These are phyloP conservation scores for Oligia strigilis DNA, from an alignment of 2,888 invertebrate species.

Conservation along the genomic window DNA sequence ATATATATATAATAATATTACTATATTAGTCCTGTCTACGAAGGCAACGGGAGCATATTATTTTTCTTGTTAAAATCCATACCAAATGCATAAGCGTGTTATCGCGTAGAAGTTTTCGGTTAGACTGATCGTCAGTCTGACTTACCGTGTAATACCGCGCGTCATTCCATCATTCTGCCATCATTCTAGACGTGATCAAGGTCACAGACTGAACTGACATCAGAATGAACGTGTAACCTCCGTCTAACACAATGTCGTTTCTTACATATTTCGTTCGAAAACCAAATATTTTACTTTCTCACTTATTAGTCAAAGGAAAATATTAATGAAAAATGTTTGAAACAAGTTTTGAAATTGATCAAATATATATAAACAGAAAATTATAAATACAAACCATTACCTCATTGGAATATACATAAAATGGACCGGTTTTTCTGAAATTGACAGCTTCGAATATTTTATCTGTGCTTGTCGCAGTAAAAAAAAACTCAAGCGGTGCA, in stretches of 20 bases:
- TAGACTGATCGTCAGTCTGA: too few species aligned
- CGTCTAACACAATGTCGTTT: background rate
- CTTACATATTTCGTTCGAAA: background rate
- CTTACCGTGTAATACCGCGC: too few species aligned
- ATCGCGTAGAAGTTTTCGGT: too few species aligned
- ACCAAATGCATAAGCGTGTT: too few species aligned
- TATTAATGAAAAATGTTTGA: fast-evolving
- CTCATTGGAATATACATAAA: background rate
- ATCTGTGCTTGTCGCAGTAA: slow-evolving; percentile 65
- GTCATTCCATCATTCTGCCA: too few species aligned
- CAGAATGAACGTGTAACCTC: too few species aligned
- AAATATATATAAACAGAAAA: background rate
- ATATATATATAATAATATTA: too few species aligned
- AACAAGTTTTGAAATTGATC: background rate
- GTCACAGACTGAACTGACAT: too few species aligned
- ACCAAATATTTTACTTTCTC: background rate
- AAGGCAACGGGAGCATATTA: too few species aligned
- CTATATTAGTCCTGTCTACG: too few species aligned
- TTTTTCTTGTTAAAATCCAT: too few species aligned
- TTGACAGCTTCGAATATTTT: slow-evolving; percentile 59
- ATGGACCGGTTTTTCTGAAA: slow-evolving; percentile 47
- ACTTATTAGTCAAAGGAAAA: background rate
- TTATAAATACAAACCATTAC: background rate
- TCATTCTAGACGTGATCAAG: too few species aligned
- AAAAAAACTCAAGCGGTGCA: slow-evolving; percentile 67